These are phyloP conservation scores for Poeciliopsis presidionis DNA, from an alignment of 2,797 vertebrate species.

Conservation along the genomic window DNA sequence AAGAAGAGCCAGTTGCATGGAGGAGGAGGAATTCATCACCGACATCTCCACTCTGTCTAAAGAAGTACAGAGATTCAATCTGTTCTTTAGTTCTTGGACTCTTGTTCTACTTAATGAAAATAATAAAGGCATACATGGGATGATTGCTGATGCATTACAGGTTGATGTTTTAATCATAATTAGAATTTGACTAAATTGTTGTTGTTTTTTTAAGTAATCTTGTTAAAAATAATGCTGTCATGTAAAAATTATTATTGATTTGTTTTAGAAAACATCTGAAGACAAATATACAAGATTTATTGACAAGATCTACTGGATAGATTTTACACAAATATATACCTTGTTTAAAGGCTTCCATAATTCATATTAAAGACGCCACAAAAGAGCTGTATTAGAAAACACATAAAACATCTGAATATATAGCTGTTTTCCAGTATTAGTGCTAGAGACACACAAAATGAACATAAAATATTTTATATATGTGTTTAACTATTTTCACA, in stretches of 20 bases:
- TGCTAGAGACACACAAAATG: not conserved
- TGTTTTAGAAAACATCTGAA: not conserved
- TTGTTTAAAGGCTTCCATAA: not conserved
- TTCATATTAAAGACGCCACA: not conserved
- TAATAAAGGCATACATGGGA: not conserved
- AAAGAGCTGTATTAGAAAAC: not conserved
- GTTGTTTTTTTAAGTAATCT: not conserved
- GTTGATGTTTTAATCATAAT: not conserved
- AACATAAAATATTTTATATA: not conserved
- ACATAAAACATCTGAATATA: not conserved
- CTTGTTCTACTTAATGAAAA: not conserved
- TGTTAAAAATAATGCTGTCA: not conserved
- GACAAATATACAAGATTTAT: not conserved
- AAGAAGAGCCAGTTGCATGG: conserved; percentile 27
- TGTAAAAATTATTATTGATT: not conserved
- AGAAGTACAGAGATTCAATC: not conserved
- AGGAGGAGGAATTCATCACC: conserved; percentile 58
- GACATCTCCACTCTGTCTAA: conserved; percentile 16
- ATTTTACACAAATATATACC: not conserved
- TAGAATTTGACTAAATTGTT: not conserved
- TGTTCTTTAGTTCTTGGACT: not conserved
- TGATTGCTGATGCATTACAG: not conserved
- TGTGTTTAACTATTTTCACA: not conserved
- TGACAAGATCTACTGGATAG: not conserved
- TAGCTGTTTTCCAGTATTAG: not conserved